phyloP scores from a whole-genome alignment of 2,797 vertebrate species.

The Spatula versicolor region DNA sequence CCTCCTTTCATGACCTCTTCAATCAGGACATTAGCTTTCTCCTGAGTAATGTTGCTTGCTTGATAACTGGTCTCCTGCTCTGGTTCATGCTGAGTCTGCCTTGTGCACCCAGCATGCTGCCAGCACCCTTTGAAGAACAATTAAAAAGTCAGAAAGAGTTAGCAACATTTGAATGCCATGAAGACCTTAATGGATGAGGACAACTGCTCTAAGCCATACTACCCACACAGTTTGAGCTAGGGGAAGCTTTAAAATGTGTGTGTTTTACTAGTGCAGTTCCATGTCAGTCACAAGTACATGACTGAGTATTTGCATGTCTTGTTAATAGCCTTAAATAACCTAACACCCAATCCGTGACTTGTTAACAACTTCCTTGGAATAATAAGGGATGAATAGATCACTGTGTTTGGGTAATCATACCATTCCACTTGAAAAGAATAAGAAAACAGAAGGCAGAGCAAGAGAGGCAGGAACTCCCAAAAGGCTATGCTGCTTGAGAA shows the following conservation, averaged over 20 bases:
- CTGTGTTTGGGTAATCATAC: conserved; percentile 24
- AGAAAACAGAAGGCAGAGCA: conserved; percentile 33
- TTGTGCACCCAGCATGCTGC: background rate
- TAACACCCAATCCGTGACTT: conserved; percentile 57
- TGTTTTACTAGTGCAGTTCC: background rate
- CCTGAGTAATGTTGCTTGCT: conserved; percentile 5
- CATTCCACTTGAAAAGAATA: conserved; percentile 30
- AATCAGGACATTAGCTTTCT: conserved; percentile 53
- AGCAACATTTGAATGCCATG: background rate
- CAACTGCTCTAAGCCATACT: background rate
- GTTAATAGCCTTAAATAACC: conserved; percentile 63
- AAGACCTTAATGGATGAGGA: background rate
- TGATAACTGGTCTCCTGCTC: conserved; percentile 30
- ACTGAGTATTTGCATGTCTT: conserved; percentile 24
- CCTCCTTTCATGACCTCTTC: conserved; percentile 46
- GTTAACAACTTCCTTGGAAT: conserved; percentile 69
- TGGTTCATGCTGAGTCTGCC: background rate
- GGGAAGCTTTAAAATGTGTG: conserved; percentile 6
- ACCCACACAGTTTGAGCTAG: background rate
- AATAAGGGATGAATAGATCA: conserved; percentile 63
- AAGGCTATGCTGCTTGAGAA: conserved; percentile 27
- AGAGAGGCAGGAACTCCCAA: background rate
- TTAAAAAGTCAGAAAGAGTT: conserved; percentile 23
- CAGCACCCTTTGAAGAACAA: background rate
- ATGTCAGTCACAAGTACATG: conserved; percentile 14